These are phyloP conservation scores for Fringilla coelebs DNA, from an alignment of 2,797 vertebrate genomes.

Conservation along the genomic window DNA sequence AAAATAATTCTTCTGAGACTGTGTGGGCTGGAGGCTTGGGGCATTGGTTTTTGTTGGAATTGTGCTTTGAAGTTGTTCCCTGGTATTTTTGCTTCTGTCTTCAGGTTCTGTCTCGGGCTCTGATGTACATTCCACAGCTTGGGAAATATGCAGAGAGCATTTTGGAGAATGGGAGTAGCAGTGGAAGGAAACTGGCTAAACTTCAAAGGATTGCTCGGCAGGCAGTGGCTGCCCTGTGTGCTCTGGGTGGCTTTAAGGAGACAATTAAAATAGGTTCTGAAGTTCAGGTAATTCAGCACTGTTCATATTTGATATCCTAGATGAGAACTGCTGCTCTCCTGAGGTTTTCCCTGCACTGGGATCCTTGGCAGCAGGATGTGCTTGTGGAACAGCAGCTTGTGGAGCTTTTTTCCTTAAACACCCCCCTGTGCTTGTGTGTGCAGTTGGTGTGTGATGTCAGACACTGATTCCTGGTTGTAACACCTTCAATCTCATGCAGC, in stretches of 20 bases:
- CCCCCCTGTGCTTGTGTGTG: background rate
- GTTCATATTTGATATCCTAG: background rate
- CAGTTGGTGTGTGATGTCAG: background rate
- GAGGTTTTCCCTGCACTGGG: background rate
- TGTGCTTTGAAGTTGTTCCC: conserved; percentile 38
- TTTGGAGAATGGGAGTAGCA: conserved; percentile 93
- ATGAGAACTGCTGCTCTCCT: background rate
- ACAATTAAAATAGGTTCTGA: conserved; percentile 99
- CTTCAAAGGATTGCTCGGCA: conserved; percentile 94
- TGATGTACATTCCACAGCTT: conserved; percentile 98
- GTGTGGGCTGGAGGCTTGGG: conserved; percentile 40
- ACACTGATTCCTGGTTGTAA: background rate
- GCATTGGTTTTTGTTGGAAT: background rate
- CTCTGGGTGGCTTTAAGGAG: conserved; percentile 97
- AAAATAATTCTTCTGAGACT: conserved; percentile 23
- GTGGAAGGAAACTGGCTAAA: conserved; percentile 91
- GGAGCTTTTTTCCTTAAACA: background rate
- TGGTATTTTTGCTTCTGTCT: conserved; percentile 2
- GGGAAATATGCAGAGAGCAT: conserved; percentile 97
- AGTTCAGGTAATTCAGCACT: conserved; percentile 86
- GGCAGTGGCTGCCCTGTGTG: conserved; percentile 96
- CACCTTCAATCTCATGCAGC: background rate
- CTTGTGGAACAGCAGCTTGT: background rate
- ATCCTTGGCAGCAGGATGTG: background rate
- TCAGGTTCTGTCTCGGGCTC: conserved; percentile 92